Conservation (phyloP, 2,113 vertebrate genomes). For the Hydrolagus affinis region DNA sequence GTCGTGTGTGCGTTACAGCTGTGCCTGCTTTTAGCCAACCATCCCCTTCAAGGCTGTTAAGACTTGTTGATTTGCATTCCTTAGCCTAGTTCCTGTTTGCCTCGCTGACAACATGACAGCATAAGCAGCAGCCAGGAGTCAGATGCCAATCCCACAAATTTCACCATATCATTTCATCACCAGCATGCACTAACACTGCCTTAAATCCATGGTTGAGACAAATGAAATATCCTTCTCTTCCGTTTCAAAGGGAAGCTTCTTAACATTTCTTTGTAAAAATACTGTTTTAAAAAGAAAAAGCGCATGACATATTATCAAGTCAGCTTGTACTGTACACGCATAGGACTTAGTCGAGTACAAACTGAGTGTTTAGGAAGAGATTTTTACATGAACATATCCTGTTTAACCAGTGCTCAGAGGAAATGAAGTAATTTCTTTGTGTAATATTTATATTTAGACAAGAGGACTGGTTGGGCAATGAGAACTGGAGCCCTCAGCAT, state of each 20-base stretch:
- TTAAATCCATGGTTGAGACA: background rate
- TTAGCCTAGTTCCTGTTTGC: background rate
- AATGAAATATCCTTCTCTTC: background rate
- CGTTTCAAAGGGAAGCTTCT: background rate
- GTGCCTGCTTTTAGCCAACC: background rate
- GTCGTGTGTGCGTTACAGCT: background rate
- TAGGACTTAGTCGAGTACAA: too few relatives aligned
- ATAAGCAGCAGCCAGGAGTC: background rate
- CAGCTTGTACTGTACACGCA: too few relatives aligned
- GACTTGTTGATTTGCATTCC: conserved; percentile 28
- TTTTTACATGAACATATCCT: too few relatives aligned
- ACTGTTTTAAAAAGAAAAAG: too few relatives aligned
- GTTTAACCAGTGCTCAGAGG: too few relatives aligned
- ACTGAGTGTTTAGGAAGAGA: too few relatives aligned
- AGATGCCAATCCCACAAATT: background rate
- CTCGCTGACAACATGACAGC: background rate
- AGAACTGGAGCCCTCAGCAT: too few relatives aligned
- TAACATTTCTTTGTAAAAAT: too few relatives aligned
- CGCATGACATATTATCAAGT: too few relatives aligned
- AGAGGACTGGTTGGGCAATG: too few relatives aligned
- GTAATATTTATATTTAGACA: too few relatives aligned
- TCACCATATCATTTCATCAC: background rate
- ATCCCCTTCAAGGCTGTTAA: background rate
- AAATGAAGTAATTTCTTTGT: too few relatives aligned
- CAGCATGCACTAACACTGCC: background rate